Conservation (phyloP, 2,888 invertebrate species). For the Drosophila melanosoma region DNA sequence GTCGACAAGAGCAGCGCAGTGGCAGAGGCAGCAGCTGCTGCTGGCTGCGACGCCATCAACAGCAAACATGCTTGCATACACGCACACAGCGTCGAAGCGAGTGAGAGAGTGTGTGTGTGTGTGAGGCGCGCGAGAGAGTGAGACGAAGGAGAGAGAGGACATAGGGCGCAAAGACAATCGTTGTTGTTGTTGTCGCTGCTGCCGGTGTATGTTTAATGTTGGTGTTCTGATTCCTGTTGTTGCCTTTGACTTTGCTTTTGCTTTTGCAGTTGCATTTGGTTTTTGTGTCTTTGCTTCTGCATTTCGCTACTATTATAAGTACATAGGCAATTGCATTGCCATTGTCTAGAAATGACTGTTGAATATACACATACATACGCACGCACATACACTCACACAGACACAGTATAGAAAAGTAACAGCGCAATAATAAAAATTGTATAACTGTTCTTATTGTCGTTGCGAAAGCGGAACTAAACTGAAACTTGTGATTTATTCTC, state of each 20-base stretch:
- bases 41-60: conserved; percentile 23
- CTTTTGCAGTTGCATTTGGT: conserved; percentile 6
- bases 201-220: conserved; percentile 43
- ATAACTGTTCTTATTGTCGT: conserved; percentile 44
- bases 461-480: conserved; percentile 40
- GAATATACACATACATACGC: conserved; percentile 6
- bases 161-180: conserved; percentile 33
- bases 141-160: conserved; percentile 21
- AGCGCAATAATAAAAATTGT: conserved; percentile 36
- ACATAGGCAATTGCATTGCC: conserved; percentile 31
- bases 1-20: conserved; percentile 28
- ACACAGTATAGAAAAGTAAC: conserved; percentile 29
- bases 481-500: conserved; percentile 15
- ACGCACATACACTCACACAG: conserved; percentile 5
- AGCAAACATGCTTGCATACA: conserved; percentile 37
- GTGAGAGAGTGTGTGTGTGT: conserved; percentile 12
- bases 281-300: conserved; percentile 14
- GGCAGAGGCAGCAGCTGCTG: conserved; percentile 30
- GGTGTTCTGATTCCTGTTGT: conserved; percentile 23
- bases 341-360: conserved; percentile 42
- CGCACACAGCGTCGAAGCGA: conserved; percentile 22
- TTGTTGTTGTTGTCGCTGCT: conserved; percentile 24
- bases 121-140: neutral
- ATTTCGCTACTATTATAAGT: conserved; percentile 13
- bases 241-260: conserved; percentile 20